Evolutionary conservation across 2,797 vertebrate species (phyloP), one percentile per base, ranked within the genome.

Genomic region (Urophycis tenuis): DNA sequence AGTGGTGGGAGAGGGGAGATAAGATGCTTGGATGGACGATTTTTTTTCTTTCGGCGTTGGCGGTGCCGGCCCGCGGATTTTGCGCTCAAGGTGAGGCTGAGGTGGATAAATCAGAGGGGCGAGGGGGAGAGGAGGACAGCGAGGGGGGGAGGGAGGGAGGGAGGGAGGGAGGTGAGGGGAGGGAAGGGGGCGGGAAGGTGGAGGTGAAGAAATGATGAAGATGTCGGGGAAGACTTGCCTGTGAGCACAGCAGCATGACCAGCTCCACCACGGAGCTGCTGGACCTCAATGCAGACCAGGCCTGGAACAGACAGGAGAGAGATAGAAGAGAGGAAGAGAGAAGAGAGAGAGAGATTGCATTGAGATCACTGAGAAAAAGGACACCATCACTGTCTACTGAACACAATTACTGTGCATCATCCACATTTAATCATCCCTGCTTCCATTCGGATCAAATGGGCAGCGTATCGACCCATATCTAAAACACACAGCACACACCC

Each of bases 241-340:
- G 97, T 86, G 97, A 99, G 90, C 97, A 99, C 81, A 99, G 94
- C 8, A 99, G 94, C 97, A 99, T 99, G 89, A 99, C 97, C 88
- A 99, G 92, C 86, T 99, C 97, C 92, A 99, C 97, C 83, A 99
- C 97, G 3, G 97, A 99, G 89, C 96, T 99, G 93, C 96, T 99
- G 72, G 97, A 96, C 92, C 97, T 99, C 95, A 99, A 99, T 97
- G 80, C 97, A 99, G 88, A 97, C 95, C 89, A 98, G 90, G 90
- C 97, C 97, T 99, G 92, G 17, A 86, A 79, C 35, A 80, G 0
- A 78, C 0, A 72, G 22, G 31, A 70, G 15, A 82, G 2, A 2
- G 33, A 80, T n/a, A n/a, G n/a, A n/a, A n/a, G 78, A 53, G 34
- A 73, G 11, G 73, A 82, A 49, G 80, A 89, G 83, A 71, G 80